phyloP scores from a whole-genome alignment of 2,888 invertebrate genomes.

The Tenthredo livida region DNA sequence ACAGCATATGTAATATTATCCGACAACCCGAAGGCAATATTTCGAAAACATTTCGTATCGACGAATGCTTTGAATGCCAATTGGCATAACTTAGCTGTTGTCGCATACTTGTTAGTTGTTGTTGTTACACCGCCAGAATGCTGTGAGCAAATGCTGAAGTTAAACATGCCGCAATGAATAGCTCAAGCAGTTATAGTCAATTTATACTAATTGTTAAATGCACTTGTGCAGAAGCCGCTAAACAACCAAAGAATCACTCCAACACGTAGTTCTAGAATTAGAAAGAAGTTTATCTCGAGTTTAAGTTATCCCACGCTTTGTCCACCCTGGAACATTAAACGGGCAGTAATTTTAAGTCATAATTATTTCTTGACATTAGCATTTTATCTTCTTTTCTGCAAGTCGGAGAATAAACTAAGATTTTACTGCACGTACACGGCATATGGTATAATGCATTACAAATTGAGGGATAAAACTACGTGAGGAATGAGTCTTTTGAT shows the following conservation, averaged over 20 bases:
- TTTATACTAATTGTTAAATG: conserved; percentile 19
- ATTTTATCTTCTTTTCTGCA: not conserved
- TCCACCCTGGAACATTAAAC: not conserved
- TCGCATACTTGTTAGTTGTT: not conserved
- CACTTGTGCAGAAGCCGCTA: not conserved
- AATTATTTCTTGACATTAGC: not conserved
- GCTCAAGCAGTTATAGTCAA: not conserved
- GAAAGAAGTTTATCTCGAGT: conserved; percentile 15
- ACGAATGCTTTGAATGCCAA: conserved; percentile 30
- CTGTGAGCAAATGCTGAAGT: not conserved
- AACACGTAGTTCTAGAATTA: conserved; percentile 1
- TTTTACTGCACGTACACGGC: not conserved
- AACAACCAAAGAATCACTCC: not conserved
- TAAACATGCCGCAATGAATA: not conserved
- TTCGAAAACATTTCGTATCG: not conserved
- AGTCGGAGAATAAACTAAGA: conserved; percentile 1
- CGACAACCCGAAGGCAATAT: conserved; percentile 22
- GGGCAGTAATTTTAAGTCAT: not conserved
- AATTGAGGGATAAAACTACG: not conserved
- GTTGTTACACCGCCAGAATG: conserved; percentile 4
- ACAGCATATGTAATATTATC: not conserved
- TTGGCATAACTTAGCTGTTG: conserved; percentile 33
- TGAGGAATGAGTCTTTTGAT: not conserved
- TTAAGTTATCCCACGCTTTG: not conserved
- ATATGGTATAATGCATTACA: not conserved